Evolutionary conservation across 2,888 invertebrate genomes (phyloP).

Genomic region (Bombyx huttoni): DNA sequence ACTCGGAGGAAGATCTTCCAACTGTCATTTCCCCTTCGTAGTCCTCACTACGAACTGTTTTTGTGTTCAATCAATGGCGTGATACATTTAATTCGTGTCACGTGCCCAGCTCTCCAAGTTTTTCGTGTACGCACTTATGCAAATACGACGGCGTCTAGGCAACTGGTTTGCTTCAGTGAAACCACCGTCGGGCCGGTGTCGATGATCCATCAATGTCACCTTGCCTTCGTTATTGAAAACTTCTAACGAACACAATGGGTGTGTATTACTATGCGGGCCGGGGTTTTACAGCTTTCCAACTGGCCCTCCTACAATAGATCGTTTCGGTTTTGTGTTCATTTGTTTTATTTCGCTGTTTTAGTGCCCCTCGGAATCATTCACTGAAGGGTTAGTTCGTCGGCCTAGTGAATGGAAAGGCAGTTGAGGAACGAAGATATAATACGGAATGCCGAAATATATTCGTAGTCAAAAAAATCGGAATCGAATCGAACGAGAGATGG

Average conservation of each 20-base stretch:
- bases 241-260: conserved; percentile 9
- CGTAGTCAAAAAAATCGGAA: too few relatives aligned
- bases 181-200: conserved; percentile 19
- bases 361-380: not conserved
- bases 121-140: conserved; percentile 27
- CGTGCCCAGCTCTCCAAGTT: conserved; percentile 20
- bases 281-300: not conserved
- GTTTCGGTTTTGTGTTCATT: not conserved
- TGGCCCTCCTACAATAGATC: not conserved
- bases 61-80: too few relatives aligned
- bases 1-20: too few relatives aligned
- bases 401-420: not conserved
- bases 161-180: conserved; percentile 21
- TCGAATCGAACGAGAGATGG: not conserved
- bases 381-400: not conserved
- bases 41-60: too few relatives aligned
- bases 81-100: conserved; percentile 16
- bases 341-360: not conserved
- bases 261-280: not conserved
- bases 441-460: too few relatives aligned
- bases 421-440: not conserved
- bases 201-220: conserved; percentile 47
- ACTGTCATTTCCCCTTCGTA: too few relatives aligned
- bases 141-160: conserved; percentile 23
- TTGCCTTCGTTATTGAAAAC: conserved; percentile 19